phyloP scores from a whole-genome alignment of 2,888 invertebrate genomes.

The Trachelus iudaicus region DNA sequence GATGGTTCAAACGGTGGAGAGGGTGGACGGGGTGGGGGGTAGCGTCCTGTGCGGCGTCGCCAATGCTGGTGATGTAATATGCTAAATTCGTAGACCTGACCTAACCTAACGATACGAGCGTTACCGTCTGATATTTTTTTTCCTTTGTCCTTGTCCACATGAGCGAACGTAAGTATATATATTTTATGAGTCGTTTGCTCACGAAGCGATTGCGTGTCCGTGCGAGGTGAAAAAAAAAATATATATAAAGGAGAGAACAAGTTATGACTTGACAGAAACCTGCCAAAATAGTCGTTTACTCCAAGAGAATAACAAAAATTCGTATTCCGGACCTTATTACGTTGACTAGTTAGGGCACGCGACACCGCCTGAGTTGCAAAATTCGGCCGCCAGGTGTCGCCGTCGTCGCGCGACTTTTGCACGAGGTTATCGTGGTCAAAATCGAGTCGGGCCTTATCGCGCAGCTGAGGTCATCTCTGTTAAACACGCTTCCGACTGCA shows the following conservation, averaged over 20 bases:
- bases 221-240: too few relatives aligned
- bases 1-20: too few relatives aligned
- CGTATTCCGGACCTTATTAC: too few relatives aligned
- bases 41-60: slow-evolving; percentile 9
- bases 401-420: neutral
- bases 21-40: neutral
- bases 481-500: slow-evolving; percentile 23
- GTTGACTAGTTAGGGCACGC: too few relatives aligned
- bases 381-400: neutral
- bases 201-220: neutral
- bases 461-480: slow-evolving; percentile 22
- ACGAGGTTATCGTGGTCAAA: neutral
- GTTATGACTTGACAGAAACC: too few relatives aligned
- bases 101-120: slow-evolving; percentile 37
- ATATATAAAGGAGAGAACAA: too few relatives aligned
- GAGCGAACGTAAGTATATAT: slow-evolving; percentile 1
- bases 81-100: slow-evolving; percentile 50
- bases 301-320: too few relatives aligned
- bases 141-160: neutral
- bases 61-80: slow-evolving; percentile 37
- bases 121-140: slow-evolving; percentile 11
- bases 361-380: too few relatives aligned
- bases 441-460: neutral
- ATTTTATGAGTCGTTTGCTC: slow-evolving; percentile 7
- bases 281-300: too few relatives aligned